phyloP scores from a whole-genome alignment of 64 coral and sea anemone species.

The Actinia tenebrosa region DNA sequence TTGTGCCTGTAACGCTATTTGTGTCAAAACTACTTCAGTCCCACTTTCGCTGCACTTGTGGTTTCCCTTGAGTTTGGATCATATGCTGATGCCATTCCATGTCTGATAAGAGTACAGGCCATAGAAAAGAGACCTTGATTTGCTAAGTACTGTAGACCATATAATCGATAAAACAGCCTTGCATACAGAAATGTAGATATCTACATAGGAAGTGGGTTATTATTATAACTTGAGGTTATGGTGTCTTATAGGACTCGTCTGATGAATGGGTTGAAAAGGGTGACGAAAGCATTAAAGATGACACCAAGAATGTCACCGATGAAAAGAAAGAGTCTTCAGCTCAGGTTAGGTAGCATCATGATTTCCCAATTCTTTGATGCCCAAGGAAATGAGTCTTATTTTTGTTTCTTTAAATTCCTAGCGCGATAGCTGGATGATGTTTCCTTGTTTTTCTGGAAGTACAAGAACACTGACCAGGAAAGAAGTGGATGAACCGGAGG shows the following conservation, averaged over 20 bases:
- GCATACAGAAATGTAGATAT: neutral
- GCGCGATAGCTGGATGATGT: constrained; percentile 91
- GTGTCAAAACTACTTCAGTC: no score
- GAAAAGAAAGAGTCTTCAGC: neutral
- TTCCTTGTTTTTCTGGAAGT: constrained; percentile 48
- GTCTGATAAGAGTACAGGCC: no score
- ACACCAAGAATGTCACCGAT: neutral
- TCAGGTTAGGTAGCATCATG: neutral
- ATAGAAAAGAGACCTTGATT: no score
- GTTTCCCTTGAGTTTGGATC: no score
- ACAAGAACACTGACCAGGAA: constrained; percentile 8
- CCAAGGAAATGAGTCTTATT: neutral
- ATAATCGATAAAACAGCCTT: neutral
- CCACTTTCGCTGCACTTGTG: no score
- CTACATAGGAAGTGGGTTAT: neutral
- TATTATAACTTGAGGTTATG: neutral
- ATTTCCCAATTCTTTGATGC: neutral
- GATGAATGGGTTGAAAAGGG: constrained; percentile 93
- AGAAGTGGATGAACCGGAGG: constrained; percentile 13
- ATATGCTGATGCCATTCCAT: no score
- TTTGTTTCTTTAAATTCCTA: neutral
- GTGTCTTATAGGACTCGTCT: constrained; percentile 38
- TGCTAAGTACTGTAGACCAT: no score
- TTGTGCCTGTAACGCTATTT: no score
- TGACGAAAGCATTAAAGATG: neutral